Evolutionary conservation across 1,140 invertebrate species (phyloP).

Genomic region (Danaus melanippus): DNA sequence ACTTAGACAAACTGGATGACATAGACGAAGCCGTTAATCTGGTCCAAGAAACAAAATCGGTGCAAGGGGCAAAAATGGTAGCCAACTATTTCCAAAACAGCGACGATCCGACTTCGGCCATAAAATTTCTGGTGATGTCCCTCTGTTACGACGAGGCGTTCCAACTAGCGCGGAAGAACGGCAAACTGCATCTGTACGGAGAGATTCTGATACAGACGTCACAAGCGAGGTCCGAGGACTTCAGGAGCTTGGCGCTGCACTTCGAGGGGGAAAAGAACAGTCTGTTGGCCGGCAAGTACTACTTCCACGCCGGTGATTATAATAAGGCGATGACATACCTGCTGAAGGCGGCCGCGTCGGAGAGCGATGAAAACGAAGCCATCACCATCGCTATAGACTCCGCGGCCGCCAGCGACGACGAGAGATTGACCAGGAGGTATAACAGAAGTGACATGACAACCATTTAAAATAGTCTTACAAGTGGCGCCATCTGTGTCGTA

Average conservation of each 20-base stretch:
- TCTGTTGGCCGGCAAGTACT: slow-evolving; percentile 95
- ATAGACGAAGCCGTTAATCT: slow-evolving; percentile 93
- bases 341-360: slow-evolving; percentile 80
- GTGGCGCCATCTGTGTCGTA: too few species aligned
- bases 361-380: slow-evolving; percentile 83
- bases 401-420: slow-evolving; percentile 90
- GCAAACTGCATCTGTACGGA: slow-evolving; percentile 93
- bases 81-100: slow-evolving; percentile 96
- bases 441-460: too few species aligned
- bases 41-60: slow-evolving; percentile 92
- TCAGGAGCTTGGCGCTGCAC: slow-evolving; percentile 88
- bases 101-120: slow-evolving; percentile 79
- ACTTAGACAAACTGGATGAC: slow-evolving; percentile 94
- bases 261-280: slow-evolving; percentile 94
- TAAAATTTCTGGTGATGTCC: slow-evolving; percentile 90
- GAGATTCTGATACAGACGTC: slow-evolving; percentile 88
- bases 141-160: slow-evolving; percentile 96
- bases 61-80: slow-evolving; percentile 96
- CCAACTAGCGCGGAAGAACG: slow-evolving; percentile 93
- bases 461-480: too few species aligned
- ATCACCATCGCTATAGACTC: slow-evolving; percentile 92
- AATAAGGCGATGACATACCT: slow-evolving; percentile 90
- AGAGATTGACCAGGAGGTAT: slow-evolving; percentile 82
- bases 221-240: slow-evolving; percentile 84
- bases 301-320: slow-evolving; percentile 89